Percentiles rank a stretch among this genome's conserved stretches.
These are phyloP conservation scores for Anoura caudifer DNA, from an alignment of 2,113 vertebrate genomes.

Conservation along the genomic window DNA sequence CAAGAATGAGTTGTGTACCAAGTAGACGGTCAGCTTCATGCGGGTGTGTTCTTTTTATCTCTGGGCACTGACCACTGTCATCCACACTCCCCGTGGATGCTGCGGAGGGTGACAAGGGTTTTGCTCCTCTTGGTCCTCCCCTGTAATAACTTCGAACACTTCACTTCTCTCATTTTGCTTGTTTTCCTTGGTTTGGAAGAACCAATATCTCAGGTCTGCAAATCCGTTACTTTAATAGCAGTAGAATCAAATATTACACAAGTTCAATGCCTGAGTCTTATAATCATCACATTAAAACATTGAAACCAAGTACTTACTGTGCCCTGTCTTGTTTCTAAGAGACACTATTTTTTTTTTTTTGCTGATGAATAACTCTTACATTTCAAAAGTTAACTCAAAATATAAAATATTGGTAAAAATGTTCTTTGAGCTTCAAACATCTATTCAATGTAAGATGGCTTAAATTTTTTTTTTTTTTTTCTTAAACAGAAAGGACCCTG, in stretches of 20 bases:
- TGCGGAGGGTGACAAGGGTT: accelerated
- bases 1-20: not conserved
- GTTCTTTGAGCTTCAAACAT: not conserved
- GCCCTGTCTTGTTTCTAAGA: not conserved
- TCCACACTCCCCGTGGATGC: accelerated
- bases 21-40: not conserved
- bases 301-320: not conserved
- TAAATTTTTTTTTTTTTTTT: not conserved
- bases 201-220: not conserved
- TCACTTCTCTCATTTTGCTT: not conserved
- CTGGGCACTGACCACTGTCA: not conserved
- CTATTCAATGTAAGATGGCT: not conserved
- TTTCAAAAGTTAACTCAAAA: conserved; percentile 6
- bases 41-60: not conserved
- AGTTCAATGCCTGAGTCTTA: not conserved
- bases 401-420: not conserved
- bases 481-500: too few relatives aligned
- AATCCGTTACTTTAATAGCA: not conserved
- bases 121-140: not conserved
- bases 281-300: not conserved
- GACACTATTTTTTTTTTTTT: not conserved
- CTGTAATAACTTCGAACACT: not conserved
- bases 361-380: not conserved
- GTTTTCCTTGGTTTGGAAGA: not conserved
- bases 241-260: not conserved